Evolutionary conservation across 1,140 invertebrate species (phyloP).

Genomic region (Bombus confusus): DNA sequence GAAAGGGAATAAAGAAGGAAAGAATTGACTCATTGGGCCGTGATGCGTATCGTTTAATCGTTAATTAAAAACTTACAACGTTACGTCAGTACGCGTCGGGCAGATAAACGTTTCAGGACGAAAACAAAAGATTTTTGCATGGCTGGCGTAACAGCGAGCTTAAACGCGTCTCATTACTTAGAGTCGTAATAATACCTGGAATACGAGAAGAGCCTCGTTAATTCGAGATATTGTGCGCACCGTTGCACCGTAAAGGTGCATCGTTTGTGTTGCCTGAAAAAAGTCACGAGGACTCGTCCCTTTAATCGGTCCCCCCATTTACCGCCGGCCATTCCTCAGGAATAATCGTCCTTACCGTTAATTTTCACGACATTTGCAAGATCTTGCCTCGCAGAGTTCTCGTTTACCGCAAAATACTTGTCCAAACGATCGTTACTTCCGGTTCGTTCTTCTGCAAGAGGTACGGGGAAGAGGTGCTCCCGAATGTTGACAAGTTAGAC

Average conservation of each 20-base stretch:
- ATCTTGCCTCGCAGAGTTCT: neutral
- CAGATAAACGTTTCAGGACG: conserved; percentile 31
- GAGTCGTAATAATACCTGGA: conserved; percentile 48
- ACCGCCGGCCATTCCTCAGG: neutral
- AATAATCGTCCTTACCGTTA: conserved; percentile 8
- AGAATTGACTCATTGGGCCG: neutral
- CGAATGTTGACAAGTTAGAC: conserved; percentile 18
- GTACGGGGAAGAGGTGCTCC: too few species aligned
- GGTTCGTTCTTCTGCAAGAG: too few species aligned
- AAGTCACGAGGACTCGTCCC: conserved; percentile 43
- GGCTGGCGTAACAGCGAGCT: conserved; percentile 42
- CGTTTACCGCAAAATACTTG: neutral
- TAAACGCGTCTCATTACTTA: conserved; percentile 55
- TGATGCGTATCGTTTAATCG: neutral
- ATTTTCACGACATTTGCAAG: neutral
- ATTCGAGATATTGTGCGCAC: conserved; percentile 43
- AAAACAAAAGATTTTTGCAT: conserved; percentile 55
- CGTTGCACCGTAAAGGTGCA: conserved; percentile 27
- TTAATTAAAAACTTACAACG: conserved; percentile 47
- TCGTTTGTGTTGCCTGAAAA: conserved; percentile 36
- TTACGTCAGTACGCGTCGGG: conserved; percentile 10
- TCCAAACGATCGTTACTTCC: neutral
- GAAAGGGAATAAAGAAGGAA: neutral
- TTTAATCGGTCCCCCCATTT: conserved; percentile 15
- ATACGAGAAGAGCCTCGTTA: conserved; percentile 61